phyloP scores from a whole-genome alignment of 1,140 invertebrate genomes.

The Paraescarpia echinospica region DNA sequence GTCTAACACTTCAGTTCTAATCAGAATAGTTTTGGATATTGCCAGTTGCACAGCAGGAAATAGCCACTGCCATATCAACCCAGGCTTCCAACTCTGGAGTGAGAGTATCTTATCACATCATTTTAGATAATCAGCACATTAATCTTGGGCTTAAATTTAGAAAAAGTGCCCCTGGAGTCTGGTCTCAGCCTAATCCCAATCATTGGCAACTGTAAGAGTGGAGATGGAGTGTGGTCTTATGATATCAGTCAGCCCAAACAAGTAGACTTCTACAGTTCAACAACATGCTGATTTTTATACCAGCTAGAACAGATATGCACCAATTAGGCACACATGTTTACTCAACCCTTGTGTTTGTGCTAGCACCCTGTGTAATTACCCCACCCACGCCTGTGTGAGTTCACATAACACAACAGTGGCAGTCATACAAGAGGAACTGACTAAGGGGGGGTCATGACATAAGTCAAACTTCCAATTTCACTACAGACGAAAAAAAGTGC shows the following conservation, averaged over 20 bases:
- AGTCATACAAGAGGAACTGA: neutral
- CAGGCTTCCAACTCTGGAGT: neutral
- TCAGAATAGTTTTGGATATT: neutral
- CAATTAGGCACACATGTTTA: neutral
- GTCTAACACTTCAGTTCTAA: neutral
- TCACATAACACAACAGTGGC: neutral
- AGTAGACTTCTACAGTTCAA: neutral
- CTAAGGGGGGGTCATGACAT: too few species aligned
- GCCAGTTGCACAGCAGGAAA: neutral
- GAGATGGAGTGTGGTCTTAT: too few species aligned
- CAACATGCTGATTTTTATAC: neutral
- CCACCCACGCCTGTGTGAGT: neutral
- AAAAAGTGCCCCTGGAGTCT: neutral
- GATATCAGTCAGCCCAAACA: neutral
- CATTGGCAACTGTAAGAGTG: neutral
- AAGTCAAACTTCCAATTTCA: too few species aligned
- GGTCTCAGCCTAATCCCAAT: neutral
- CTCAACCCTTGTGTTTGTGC: neutral
- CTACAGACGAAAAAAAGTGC: too few species aligned
- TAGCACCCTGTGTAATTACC: neutral
- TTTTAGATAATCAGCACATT: neutral
- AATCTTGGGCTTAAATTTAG: neutral
- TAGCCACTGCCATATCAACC: neutral
- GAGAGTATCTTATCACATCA: neutral
- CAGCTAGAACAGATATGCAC: neutral